Percentiles rank a stretch among this genome's conserved stretches.
phyloP scores from a whole-genome alignment of 2,797 vertebrate genomes.

The Galago senegalensis region DNA sequence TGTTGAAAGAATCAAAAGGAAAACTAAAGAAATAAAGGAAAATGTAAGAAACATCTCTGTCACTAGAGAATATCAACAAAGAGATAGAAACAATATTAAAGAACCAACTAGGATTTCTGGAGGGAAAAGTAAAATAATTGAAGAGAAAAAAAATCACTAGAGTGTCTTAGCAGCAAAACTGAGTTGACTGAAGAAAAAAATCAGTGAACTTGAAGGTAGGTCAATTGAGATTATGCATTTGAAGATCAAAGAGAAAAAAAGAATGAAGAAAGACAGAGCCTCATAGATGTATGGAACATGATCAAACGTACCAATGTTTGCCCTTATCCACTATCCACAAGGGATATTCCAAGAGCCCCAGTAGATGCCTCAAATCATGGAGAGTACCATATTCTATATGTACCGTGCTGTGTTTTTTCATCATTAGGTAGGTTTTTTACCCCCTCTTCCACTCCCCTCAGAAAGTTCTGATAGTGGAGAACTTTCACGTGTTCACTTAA shows the following conservation, averaged over 20 bases:
- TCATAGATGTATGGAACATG: neutral
- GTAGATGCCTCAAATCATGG: neutral
- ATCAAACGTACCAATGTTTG: neutral
- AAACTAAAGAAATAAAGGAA: neutral
- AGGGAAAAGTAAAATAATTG: neutral
- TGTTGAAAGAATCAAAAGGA: conserved; percentile 10
- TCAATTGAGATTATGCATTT: neutral
- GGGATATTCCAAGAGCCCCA: neutral
- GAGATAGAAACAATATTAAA: neutral
- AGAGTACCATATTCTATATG: neutral
- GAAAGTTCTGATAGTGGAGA: neutral
- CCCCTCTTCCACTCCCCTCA: too few relatives aligned
- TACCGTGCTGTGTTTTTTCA: neutral
- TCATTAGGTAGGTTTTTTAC: too few relatives aligned
- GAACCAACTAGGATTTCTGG: neutral
- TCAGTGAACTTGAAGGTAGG: neutral
- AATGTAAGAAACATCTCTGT: neutral
- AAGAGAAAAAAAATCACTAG: neutral
- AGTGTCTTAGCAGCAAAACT: neutral
- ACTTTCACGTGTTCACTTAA: neutral
- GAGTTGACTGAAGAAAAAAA: neutral
- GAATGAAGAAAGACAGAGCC: neutral
- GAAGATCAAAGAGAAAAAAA: neutral
- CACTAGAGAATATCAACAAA: neutral
- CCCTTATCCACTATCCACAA: neutral